phyloP scores from a whole-genome alignment of 2,888 invertebrate species.

The Trisateles emortualis region DNA sequence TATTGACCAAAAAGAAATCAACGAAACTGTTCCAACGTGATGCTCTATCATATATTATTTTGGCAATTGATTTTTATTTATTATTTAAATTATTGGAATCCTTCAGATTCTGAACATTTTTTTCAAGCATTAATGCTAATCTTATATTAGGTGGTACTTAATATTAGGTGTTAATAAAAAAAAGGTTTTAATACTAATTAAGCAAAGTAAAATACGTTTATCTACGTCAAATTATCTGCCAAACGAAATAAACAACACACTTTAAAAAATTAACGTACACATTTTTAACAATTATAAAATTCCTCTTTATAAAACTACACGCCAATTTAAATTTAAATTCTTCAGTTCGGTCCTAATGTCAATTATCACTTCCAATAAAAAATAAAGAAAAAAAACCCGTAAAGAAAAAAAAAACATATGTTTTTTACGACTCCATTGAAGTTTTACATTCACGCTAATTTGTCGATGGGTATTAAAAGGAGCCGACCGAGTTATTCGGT shows the following conservation, averaged over 20 bases:
- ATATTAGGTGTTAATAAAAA: too few relatives aligned
- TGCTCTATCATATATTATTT: too few relatives aligned
- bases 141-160: not conserved
- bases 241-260: slow-evolving; percentile 13
- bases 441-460: slow-evolving; percentile 86
- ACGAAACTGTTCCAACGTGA: too few relatives aligned
- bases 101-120: too few relatives aligned
- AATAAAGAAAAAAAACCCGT: slow-evolving; percentile 67
- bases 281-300: slow-evolving; percentile 38
- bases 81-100: too few relatives aligned
- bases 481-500: slow-evolving; percentile 84
- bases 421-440: slow-evolving; percentile 81
- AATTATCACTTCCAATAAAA: slow-evolving; percentile 84
- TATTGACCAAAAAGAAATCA: too few relatives aligned
- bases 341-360: slow-evolving; percentile 79
- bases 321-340: slow-evolving; percentile 77
- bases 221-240: slow-evolving; percentile 13
- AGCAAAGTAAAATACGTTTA: slow-evolving; percentile 4
- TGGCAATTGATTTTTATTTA: too few relatives aligned
- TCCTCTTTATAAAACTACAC: slow-evolving; percentile 51
- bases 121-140: not conserved
- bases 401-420: slow-evolving; percentile 72
- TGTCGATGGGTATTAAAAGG: slow-evolving; percentile 82
- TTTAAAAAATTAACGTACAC: slow-evolving; percentile 7
- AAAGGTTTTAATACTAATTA: slow-evolving; percentile 12